These are phyloP conservation scores for Pseudomyrmex pallidus DNA, from an alignment of 1,140 invertebrate genomes.

Conservation along the genomic window DNA sequence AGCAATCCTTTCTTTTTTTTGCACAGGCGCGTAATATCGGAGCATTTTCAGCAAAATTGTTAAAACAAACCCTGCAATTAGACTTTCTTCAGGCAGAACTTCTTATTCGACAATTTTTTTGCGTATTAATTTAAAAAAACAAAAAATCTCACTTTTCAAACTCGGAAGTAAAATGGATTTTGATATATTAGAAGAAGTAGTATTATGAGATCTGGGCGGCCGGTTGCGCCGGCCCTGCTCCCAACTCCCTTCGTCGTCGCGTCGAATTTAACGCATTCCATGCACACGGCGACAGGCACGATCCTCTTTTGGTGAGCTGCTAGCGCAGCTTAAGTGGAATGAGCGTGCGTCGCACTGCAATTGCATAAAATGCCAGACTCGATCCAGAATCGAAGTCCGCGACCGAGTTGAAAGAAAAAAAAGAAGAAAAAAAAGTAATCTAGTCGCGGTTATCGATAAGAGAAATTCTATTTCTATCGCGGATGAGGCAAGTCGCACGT, in stretches of 20 bases:
- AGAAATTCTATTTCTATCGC: too few relatives aligned
- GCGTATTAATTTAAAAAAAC: background rate
- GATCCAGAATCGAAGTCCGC: background rate
- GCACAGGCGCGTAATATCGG: background rate
- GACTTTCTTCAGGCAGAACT: too few relatives aligned
- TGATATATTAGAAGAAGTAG: background rate
- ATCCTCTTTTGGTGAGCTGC: constrained; percentile 59
- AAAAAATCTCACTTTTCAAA: background rate
- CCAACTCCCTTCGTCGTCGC: constrained; percentile 18
- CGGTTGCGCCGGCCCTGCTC: constrained; percentile 21
- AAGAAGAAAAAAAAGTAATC: background rate
- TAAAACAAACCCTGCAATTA: background rate
- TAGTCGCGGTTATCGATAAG: too few relatives aligned
- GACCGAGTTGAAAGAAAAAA: background rate
- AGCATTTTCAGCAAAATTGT: background rate
- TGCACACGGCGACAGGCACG: constrained; percentile 50
- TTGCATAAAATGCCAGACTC: constrained; percentile 46
- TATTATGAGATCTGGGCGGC: too few relatives aligned
- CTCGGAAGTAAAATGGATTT: background rate
- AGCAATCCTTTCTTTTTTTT: background rate
- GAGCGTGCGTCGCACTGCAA: constrained; percentile 73
- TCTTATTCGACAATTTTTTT: background rate
- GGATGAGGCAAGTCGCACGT: background rate
- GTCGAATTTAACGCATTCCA: constrained; percentile 64
- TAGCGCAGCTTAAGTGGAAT: constrained; percentile 69